Conservation (phyloP, 2,888 invertebrate species). For the Galerucella pusilla region DNA sequence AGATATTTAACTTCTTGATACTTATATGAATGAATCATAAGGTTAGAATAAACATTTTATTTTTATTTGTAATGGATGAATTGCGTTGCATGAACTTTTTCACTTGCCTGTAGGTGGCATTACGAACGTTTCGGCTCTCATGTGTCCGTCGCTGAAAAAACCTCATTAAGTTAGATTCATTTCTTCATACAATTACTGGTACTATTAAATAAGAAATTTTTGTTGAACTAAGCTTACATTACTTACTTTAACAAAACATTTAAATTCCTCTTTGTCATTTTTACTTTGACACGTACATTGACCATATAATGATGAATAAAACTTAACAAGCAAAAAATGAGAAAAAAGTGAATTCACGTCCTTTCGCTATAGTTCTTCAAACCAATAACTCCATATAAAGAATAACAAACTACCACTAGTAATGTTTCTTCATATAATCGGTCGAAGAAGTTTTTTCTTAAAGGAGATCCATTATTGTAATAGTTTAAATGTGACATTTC, state of each 20-base stretch:
- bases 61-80: too few species aligned
- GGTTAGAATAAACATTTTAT: too few species aligned
- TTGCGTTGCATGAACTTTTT: too few species aligned
- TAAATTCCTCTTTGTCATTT: not conserved
- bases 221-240: not conserved
- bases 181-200: not conserved
- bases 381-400: conserved; percentile 39
- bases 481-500: conserved; percentile 39
- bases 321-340: conserved; percentile 23
- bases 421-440: conserved; percentile 35
- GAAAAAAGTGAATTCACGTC: conserved; percentile 15
- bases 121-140: too few species aligned
- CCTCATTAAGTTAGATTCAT: too few species aligned
- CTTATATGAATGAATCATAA: too few species aligned
- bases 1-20: too few species aligned
- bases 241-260: not conserved
- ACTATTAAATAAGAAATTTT: not conserved
- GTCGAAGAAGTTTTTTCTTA: conserved; percentile 38
- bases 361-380: conserved; percentile 23
- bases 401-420: conserved; percentile 34
- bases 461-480: conserved; percentile 41
- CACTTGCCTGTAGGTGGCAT: too few species aligned
- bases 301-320: conserved; percentile 23
- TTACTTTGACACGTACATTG: conserved; percentile 15
- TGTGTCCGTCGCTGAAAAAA: too few species aligned